A percentile compares a stretch with the other conserved stretches of the same genome.
phyloP scores from a whole-genome alignment of 2,797 vertebrate genomes.

The Acropternis orthonyx region DNA sequence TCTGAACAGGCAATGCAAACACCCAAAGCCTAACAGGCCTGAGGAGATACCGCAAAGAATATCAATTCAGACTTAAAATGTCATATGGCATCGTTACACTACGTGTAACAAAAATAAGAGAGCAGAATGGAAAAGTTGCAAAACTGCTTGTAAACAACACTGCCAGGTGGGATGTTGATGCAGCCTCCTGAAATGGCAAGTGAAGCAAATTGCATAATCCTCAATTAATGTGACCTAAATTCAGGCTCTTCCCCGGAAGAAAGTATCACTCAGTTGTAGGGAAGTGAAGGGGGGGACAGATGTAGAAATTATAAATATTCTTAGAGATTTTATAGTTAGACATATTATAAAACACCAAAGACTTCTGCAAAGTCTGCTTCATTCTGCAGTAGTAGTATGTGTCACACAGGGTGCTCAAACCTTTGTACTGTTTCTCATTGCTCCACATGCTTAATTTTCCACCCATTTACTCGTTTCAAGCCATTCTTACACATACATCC shows the following conservation, averaged over 20 bases:
- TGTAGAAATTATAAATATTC: not conserved
- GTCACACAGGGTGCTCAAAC: not conserved
- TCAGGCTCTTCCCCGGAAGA: not conserved
- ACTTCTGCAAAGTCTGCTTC: not conserved
- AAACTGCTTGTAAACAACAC: constrained; percentile 42
- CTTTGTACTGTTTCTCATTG: not conserved
- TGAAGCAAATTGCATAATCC: not conserved
- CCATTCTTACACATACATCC: fast-evolving
- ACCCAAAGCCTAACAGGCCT: not conserved
- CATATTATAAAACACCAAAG: not conserved
- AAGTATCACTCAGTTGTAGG: not conserved
- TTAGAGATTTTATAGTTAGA: not conserved
- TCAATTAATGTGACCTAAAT: constrained; percentile 24
- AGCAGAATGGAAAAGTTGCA: constrained; percentile 20
- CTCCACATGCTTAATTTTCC: not conserved
- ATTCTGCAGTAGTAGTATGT: not conserved
- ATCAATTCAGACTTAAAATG: constrained; percentile 51
- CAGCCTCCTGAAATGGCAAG: constrained; percentile 16
- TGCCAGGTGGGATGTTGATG: not conserved
- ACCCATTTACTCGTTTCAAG: not conserved
- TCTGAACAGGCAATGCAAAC: constrained; percentile 16
- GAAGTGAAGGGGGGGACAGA: not conserved
- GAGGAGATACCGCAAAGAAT: not conserved
- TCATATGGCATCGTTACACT: constrained; percentile 1
- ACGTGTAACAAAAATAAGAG: not conserved